Evolutionary conservation across 2,888 invertebrate genomes (phyloP).

Genomic region (Drosophila setosimentum): DNA sequence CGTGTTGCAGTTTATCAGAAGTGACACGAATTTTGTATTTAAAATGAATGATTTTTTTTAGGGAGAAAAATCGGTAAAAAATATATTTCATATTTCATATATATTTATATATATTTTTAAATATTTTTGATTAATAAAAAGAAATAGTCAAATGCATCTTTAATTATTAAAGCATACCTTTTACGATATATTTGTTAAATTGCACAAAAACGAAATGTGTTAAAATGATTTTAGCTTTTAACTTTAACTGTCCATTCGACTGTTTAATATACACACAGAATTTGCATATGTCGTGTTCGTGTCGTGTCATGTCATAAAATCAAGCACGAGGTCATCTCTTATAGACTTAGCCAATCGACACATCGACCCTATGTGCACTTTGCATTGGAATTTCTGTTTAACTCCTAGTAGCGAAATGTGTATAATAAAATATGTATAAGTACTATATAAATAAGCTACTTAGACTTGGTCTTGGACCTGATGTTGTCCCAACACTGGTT

Average conservation of each 20-base stretch:
- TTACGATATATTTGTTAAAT: background rate
- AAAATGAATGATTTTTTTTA: accelerated
- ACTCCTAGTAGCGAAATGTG: conserved; percentile 28
- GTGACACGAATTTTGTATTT: background rate
- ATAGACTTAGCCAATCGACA: background rate
- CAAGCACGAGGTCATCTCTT: background rate
- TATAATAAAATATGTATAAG: conserved; percentile 61
- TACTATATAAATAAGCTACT: conserved; percentile 56
- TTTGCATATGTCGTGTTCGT: background rate
- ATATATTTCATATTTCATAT: background rate
- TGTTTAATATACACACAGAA: background rate
- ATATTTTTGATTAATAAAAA: too few relatives aligned
- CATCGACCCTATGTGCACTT: background rate
- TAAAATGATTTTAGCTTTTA: background rate
- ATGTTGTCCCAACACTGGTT: background rate
- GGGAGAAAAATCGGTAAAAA: background rate
- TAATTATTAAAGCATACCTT: too few relatives aligned
- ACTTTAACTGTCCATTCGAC: background rate
- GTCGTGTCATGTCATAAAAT: background rate
- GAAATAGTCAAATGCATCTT: too few relatives aligned
- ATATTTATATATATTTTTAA: background rate
- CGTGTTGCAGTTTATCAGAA: background rate
- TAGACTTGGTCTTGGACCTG: background rate
- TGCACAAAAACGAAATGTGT: background rate
- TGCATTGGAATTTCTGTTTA: conserved; percentile 1